Evolutionary conservation across 1,140 invertebrate genomes (phyloP), one percentile per base, ranked within the genome.

Genomic region (Drosophila burlai): DNA sequence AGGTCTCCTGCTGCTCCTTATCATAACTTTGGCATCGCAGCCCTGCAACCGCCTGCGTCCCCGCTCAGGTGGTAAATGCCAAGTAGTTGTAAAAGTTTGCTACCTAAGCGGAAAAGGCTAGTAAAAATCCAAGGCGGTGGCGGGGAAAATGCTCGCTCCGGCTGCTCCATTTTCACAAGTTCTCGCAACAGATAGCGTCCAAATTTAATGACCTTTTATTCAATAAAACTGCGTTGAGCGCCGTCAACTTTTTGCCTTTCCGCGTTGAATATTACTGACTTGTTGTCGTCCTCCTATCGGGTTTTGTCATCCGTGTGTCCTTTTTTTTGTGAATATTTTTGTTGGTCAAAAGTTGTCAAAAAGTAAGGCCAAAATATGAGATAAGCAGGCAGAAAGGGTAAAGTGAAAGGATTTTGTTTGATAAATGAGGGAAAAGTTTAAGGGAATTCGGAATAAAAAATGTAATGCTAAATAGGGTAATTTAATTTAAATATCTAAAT

Each of bases 191-290:
- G 85, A 90, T 90, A 90, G 85, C 85, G 79, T 90, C 85, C 84
- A 90, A 90, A 90, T 90, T 90, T 90, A 90, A 90, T 90, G 85
- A 91, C 75, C 85, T 90, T 90, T 90, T 90, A 90, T 90, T 90
- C 86, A 90, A 90, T 90, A 82, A 90, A 90, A 89, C 81, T 76
- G 77, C 85, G 73, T 69, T 43, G 76, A 87, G 76, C 67, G 67
- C 13, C n/a, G 49, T n/a, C 29, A 73, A 73, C 42, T 68, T 73
- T 73, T 40, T 59, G 52, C 26, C 43, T 49, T 49, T 71, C 52
- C 29, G 40, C 47, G 69, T 38, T 57, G 29, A 60, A 72, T 61
- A 60, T 43, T 61, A 16, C 66, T 46, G 34, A 21, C 34, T 57
- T 57, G 38, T 42, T 57, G 49, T 68, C 45, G 49, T 29, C 26